Evolutionary conservation across 2,113 vertebrate genomes (phyloP).

Genomic region (Vulpes vulpes): DNA sequence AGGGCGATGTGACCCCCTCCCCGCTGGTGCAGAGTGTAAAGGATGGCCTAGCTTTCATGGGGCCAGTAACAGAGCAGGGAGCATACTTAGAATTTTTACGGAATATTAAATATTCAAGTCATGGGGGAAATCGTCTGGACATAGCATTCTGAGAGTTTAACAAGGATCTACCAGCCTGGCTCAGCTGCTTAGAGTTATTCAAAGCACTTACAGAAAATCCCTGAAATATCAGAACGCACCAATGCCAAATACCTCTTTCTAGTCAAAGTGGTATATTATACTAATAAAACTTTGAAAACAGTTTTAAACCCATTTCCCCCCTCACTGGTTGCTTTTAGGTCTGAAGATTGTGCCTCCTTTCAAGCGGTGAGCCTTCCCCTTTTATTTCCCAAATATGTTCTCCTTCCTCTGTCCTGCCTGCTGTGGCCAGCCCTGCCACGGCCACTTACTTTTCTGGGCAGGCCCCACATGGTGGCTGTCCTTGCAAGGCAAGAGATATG

Average conservation of each 20-base stretch:
- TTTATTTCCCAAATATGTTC: background rate
- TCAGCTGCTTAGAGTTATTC: background rate
- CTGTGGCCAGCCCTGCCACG: accelerated
- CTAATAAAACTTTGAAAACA: background rate
- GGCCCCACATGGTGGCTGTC: background rate
- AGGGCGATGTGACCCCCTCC: accelerated
- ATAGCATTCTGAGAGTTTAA: background rate
- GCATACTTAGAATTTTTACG: background rate
- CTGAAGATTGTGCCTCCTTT: background rate
- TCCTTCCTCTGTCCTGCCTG: background rate
- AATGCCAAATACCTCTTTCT: background rate
- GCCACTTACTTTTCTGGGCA: accelerated
- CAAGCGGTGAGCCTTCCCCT: accelerated
- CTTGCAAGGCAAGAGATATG: background rate
- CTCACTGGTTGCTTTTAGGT: background rate
- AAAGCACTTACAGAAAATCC: background rate
- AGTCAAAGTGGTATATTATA: background rate
- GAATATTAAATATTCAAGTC: background rate
- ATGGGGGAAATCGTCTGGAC: background rate
- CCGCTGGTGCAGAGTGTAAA: accelerated
- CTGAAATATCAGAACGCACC: background rate
- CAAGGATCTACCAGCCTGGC: background rate
- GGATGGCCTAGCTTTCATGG: accelerated
- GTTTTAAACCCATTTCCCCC: background rate
- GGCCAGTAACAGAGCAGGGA: background rate